Evolutionary conservation across 2,797 vertebrate species (phyloP).

Genomic region (Phalloptychus januarius): DNA sequence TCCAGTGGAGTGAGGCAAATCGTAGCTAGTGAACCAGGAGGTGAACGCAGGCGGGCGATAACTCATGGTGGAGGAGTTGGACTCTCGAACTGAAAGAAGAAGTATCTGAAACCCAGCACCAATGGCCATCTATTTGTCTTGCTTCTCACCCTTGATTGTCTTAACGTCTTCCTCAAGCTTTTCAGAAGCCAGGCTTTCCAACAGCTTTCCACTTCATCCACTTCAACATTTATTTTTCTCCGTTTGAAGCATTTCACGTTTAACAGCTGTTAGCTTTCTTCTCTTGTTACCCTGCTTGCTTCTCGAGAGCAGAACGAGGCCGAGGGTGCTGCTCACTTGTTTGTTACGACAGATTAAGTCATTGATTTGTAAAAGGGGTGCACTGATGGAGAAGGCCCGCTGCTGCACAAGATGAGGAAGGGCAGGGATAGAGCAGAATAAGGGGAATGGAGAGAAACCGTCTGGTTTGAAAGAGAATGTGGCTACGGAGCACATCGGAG

Average conservation of each 20-base stretch:
- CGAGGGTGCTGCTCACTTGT: slow-evolving; percentile 80
- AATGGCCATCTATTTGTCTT: slow-evolving; percentile 17
- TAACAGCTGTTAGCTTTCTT: slow-evolving; percentile 15
- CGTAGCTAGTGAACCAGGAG: slow-evolving; percentile 73
- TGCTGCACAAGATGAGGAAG: slow-evolving; percentile 45
- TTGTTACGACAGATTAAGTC: slow-evolving; percentile 84
- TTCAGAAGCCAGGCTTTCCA: not conserved
- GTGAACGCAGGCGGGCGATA: slow-evolving; percentile 71
- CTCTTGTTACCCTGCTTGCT: slow-evolving; percentile 9
- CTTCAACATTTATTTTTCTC: not conserved
- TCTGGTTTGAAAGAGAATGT: slow-evolving; percentile 35
- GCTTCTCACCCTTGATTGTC: slow-evolving; percentile 2
- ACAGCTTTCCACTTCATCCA: not conserved
- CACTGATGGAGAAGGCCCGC: slow-evolving; percentile 78
- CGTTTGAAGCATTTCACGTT: slow-evolving; percentile 1
- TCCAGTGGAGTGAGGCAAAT: slow-evolving; percentile 70
- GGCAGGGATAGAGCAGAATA: slow-evolving; percentile 8
- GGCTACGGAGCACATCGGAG: slow-evolving; percentile 28
- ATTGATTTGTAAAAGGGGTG: slow-evolving; percentile 83
- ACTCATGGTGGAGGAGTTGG: slow-evolving; percentile 64
- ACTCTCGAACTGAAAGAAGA: slow-evolving; percentile 44
- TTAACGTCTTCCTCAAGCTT: not conserved
- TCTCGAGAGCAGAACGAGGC: slow-evolving; percentile 35
- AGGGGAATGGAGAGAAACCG: slow-evolving; percentile 27
- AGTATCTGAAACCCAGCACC: slow-evolving; percentile 32